Conservation (phyloP, 2,888 invertebrate genomes). For the Laothoe populi region DNA sequence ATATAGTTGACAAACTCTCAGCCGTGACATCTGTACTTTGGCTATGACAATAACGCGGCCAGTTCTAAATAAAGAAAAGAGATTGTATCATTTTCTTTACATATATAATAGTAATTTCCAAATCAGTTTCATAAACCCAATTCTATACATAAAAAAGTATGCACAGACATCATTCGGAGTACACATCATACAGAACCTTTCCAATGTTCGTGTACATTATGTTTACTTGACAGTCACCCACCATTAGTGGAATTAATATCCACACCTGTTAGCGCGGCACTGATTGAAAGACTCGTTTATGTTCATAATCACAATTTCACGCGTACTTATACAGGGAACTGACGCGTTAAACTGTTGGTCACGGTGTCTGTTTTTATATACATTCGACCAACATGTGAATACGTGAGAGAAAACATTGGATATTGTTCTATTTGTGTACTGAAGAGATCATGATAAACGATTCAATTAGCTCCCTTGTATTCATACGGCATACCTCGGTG, state of each 20-base stretch:
- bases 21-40: too few relatives aligned
- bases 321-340: constrained; percentile 71
- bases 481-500: too few relatives aligned
- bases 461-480: background rate
- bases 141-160: background rate
- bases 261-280: constrained; percentile 40
- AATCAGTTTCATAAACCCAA: too few relatives aligned
- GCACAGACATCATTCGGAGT: background rate
- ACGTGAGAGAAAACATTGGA: constrained; percentile 10
- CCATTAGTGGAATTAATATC: constrained; percentile 35
- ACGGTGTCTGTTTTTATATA: constrained; percentile 68
- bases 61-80: too few relatives aligned
- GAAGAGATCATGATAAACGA: background rate
- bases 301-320: constrained; percentile 80
- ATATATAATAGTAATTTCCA: too few relatives aligned
- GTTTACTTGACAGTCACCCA: constrained; percentile 31
- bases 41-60: too few relatives aligned
- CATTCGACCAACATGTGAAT: constrained; percentile 37
- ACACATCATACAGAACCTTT: background rate
- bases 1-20: too few relatives aligned
- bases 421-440: background rate
- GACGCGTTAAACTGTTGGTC: constrained; percentile 76
- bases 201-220: background rate
- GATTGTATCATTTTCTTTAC: too few relatives aligned
- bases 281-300: constrained; percentile 60